phyloP scores from a whole-genome alignment of 2,797 vertebrate species.

The Onychomys leucogaster region DNA sequence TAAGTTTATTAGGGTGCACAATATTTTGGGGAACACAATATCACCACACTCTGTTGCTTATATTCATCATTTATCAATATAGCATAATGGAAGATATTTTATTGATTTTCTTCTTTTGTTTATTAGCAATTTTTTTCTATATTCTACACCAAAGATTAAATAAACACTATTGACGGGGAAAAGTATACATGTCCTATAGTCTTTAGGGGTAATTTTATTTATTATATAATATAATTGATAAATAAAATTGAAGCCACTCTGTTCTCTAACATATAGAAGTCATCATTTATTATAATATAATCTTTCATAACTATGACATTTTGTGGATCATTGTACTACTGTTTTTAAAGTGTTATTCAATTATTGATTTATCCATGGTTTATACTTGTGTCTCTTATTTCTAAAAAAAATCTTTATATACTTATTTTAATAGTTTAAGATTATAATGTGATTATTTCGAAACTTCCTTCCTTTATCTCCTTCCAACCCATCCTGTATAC shows the following conservation, averaged over 20 bases:
- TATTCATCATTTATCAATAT: slow-evolving; percentile 22
- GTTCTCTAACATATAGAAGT: neutral
- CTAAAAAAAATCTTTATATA: neutral
- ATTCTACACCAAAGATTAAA: neutral
- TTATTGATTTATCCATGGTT: neutral
- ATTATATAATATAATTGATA: slow-evolving; percentile 16
- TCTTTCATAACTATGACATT: neutral
- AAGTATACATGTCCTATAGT: neutral
- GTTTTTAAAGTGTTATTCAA: neutral
- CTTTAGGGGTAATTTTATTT: neutral
- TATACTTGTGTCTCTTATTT: neutral
- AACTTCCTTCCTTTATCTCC: neutral
- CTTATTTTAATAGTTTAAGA: neutral
- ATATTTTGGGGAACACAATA: too few species aligned
- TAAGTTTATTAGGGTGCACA: too few species aligned
- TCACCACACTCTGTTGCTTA: neutral
- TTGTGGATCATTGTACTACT: neutral
- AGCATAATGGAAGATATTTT: neutral
- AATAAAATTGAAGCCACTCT: neutral
- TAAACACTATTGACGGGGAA: neutral
- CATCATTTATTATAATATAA: neutral
- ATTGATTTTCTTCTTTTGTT: neutral
- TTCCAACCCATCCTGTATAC: neutral
- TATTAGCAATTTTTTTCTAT: neutral
- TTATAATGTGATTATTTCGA: neutral